phyloP scores from a whole-genome alignment of 2,797 vertebrate species.

The Hypotaenidia okinawae region DNA sequence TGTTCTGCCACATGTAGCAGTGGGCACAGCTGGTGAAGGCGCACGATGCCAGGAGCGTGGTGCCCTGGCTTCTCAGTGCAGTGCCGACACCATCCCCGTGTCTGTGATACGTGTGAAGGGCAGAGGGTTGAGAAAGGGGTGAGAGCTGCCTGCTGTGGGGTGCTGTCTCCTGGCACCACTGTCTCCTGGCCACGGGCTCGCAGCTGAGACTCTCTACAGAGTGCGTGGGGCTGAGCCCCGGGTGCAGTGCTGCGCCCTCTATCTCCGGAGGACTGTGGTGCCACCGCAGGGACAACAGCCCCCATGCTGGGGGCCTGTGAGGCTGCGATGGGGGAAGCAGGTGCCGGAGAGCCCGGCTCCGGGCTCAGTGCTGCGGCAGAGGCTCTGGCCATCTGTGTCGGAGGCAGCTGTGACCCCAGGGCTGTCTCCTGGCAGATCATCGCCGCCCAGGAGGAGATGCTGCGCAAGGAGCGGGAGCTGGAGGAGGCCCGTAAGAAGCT shows the following conservation, averaged over 20 bases:
- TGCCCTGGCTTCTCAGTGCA: not conserved
- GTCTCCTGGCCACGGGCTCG: not conserved
- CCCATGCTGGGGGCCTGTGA: fast-evolving
- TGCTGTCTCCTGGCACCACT: too few species aligned
- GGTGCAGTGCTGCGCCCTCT: not conserved
- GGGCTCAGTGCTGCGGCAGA: not conserved
- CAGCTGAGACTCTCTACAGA: not conserved
- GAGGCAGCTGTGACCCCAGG: not conserved
- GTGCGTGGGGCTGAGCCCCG: fast-evolving
- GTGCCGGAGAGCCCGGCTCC: fast-evolving
- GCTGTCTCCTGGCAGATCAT: slow-evolving; percentile 84
- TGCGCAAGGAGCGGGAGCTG: slow-evolving; percentile 90
- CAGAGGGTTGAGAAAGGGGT: not conserved
- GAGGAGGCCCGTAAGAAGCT: slow-evolving; percentile 94
- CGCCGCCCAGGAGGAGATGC: slow-evolving; percentile 93
- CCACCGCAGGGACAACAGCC: not conserved
- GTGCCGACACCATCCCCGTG: not conserved
- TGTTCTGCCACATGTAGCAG: not conserved
- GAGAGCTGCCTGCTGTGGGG: not conserved
- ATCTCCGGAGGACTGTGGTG: fast-evolving
- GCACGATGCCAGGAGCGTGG: not conserved
- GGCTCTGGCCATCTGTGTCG: not conserved
- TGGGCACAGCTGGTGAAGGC: not conserved
- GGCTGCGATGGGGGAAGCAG: not conserved
- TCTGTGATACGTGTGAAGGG: not conserved